Conservation (phyloP, 2,888 invertebrate genomes). For the Pyrocoelia pectoralis region DNA sequence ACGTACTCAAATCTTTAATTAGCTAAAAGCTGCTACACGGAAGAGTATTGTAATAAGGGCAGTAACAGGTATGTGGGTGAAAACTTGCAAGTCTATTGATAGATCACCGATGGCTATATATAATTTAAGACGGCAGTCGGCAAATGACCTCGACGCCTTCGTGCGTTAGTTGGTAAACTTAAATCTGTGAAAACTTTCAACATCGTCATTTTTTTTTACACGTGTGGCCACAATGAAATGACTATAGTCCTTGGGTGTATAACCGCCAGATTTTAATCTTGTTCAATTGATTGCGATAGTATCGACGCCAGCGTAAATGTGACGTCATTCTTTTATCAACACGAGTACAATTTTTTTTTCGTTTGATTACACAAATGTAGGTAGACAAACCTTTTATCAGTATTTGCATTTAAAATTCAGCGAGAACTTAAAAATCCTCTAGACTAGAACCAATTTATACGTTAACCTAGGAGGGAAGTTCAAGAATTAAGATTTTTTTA, state of each 20-base stretch:
- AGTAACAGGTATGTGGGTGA: constrained; percentile 26
- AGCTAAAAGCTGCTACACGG: constrained; percentile 4
- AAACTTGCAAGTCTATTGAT: constrained; percentile 16
- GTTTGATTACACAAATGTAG: neutral
- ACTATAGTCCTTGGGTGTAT: constrained; percentile 4
- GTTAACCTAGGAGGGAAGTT: neutral
- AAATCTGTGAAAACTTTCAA: neutral
- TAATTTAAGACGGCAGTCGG: constrained; percentile 33
- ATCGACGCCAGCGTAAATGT: constrained; percentile 7
- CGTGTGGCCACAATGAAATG: constrained; percentile 4
- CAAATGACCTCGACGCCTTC: constrained; percentile 36
- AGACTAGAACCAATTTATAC: neutral
- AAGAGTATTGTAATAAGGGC: constrained; percentile 21
- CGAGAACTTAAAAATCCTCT: constrained; percentile 1
- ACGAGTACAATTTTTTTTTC: neutral
- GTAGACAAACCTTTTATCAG: too few relatives aligned
- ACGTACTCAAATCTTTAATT: constrained; percentile 9
- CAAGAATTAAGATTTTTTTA: neutral
- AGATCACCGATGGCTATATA: constrained; percentile 25
- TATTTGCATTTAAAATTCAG: neutral
- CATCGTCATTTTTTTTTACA: neutral
- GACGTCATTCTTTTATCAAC: neutral
- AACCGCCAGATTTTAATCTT: constrained; percentile 7
- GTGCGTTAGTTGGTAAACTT: neutral
- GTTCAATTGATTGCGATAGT: constrained; percentile 4